Evolutionary conservation across 2,888 invertebrate genomes (phyloP), one percentile per base, ranked within the genome.

Genomic region (Gymnosoma rotundatum): DNA sequence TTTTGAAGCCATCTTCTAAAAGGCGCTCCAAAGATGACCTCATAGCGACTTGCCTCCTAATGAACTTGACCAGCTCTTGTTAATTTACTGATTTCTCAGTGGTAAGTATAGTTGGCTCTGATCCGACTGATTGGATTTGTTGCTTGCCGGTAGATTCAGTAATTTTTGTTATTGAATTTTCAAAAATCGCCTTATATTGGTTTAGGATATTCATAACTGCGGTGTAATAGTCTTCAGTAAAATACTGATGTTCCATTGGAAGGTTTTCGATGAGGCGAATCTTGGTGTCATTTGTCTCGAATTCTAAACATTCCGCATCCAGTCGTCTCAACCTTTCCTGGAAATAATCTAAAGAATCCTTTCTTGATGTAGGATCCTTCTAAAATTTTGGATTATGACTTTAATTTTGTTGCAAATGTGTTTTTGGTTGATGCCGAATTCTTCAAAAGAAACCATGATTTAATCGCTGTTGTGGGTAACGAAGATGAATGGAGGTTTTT

Each of bases 371-470:
- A 45, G 14, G 20, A 21, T 21, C 42, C 20, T 63, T 6, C 45
- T 42, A 20, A 20, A 63, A 20, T 63, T 63, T 10, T 42, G 63
- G 20, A 63, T 45, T 42, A 20, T 63, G 42, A 10, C 20, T 42
- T 63, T 21, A 14, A 45, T 45, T 10, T n/a, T 4, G 16, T 36
- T n/a, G 2, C 36, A 18, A 16, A 36, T 38, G 2, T 36, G 25
- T n/a, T 45, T 42, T 20, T 63, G 63, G 10, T 18, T 20, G 12
- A 5, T 45, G 14, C 12, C 25, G 2, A 25, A 25, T 25, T 25
- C 25, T 4, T 4, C 25, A 4, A 25, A 25, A 25, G 25, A 25
- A 25, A 4, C 25, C 25, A 25, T 25, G 25, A 25, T 25, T 25
- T 25, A 25, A 25, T 25, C 25, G 25, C 4, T 25, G 25, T 25